Percentiles rank a stretch among this genome's conserved stretches.
These are phyloP conservation scores for Chelonia mydas DNA, from an alignment of 2,797 vertebrate species.

Conservation along the genomic window DNA sequence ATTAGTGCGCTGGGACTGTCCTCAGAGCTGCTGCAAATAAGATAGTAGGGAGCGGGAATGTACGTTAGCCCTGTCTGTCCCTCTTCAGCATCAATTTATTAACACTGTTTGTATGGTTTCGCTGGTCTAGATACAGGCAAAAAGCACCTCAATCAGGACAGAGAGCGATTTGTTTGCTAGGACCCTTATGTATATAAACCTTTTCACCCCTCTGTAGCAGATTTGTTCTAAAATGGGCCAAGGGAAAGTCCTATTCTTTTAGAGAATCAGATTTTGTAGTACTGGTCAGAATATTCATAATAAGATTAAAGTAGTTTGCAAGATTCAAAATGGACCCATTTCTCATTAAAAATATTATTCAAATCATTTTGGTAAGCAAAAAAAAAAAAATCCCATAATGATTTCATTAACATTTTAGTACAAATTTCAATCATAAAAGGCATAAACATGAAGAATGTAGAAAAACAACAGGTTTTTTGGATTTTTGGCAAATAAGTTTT, in stretches of 20 bases:
- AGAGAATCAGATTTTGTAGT: not conserved
- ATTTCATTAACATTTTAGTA: not conserved
- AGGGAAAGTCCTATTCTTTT: not conserved
- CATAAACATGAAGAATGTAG: not conserved
- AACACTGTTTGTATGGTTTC: no score
- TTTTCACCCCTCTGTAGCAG: not conserved
- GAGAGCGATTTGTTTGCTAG: not conserved
- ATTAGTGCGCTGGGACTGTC: not conserved
- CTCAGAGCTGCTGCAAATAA: not conserved
- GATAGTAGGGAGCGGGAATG: not conserved
- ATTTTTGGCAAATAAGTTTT: not conserved
- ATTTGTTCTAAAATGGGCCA: not conserved
- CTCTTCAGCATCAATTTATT: not conserved
- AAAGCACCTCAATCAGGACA: not conserved
- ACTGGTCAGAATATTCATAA: not conserved
- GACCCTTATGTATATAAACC: accelerated
- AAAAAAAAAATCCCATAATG: not conserved
- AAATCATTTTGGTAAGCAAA: not conserved
- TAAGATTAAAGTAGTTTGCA: not conserved
- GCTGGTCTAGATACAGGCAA: not conserved
- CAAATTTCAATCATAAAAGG: not conserved
- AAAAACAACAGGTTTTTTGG: not conserved
- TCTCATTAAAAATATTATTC: not conserved
- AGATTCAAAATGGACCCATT: not conserved
- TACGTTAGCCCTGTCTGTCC: not conserved